Evolutionary conservation across 2,113 vertebrate species (phyloP), one percentile per base, ranked within the genome.

Genomic region (Lagenorhynchus albirostris): DNA sequence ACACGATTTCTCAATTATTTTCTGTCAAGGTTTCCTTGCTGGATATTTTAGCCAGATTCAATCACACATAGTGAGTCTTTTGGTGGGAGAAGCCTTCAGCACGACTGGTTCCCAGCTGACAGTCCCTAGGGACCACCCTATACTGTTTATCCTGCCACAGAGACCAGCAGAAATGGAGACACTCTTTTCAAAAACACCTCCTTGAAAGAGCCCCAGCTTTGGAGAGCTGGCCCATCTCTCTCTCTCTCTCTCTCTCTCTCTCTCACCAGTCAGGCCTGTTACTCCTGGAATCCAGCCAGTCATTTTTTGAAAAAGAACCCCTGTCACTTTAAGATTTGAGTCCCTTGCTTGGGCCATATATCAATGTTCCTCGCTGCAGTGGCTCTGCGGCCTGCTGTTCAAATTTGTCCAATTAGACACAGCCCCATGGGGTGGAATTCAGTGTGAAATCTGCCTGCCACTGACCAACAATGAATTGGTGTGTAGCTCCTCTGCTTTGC

Each of bases 391-490:
- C 99, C 99, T 98, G 99, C 99, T 99, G 99, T 99, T 99, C 99
- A 99, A 99, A 99, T 99, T 99, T 99, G 99, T 99, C 99, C 99
- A 99, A 99, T 99, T 99, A 99, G 99, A 99, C 98, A 99, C 98
- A 98, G 99, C 98, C 99, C 99, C 98, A 98, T 98, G 29, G 99
- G 99, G 99, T 98, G 98, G 98, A 99, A 99, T 99, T 98, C 98
- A 99, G 99, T 99, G 99, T 99, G 99, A 99, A 99, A 99, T 99
- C 98, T 94, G 98, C 97, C 99, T 98, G 98, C 99, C 99, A 99
- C 99, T 99, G 98, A 98, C 98, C 98, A 98, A 98, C 99, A 99
- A 99, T 98, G 98, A 99, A 98, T 97, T 97, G 98, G 99, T 98
- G 99, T 99, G 98, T 97, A 94, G 98, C 98, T 97, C 91, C 95